A percentile compares a stretch with the other conserved stretches of the same genome.
Evolutionary conservation across 2,113 vertebrate species (phyloP).

Genomic region (Gambusia affinis): DNA sequence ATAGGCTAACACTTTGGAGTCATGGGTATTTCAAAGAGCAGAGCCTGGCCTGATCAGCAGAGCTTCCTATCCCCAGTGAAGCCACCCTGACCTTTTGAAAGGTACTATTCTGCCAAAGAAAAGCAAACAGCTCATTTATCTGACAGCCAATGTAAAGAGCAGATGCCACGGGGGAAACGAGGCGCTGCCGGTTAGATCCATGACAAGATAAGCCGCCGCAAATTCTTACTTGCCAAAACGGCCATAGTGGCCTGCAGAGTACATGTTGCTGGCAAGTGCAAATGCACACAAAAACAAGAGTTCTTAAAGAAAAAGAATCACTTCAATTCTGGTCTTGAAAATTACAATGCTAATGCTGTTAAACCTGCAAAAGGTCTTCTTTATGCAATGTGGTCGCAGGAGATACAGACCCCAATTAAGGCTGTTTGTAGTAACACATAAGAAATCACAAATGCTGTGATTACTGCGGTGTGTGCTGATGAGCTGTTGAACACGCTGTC

Average conservation of each 20-base stretch:
- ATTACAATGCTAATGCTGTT: constrained; percentile 41
- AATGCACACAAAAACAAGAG: background rate
- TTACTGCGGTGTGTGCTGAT: constrained; percentile 45
- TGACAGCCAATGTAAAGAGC: constrained; percentile 65
- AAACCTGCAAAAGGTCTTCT: constrained; percentile 39
- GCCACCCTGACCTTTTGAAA: constrained; percentile 70
- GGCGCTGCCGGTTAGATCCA: constrained; percentile 27
- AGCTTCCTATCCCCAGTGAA: constrained; percentile 39
- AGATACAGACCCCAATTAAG: constrained; percentile 55
- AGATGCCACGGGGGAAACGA: constrained; percentile 45
- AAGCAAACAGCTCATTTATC: constrained; percentile 77
- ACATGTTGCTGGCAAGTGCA: constrained; percentile 11
- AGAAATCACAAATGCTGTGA: constrained; percentile 62
- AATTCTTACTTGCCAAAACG: constrained; percentile 8
- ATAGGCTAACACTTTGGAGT: constrained; percentile 41
- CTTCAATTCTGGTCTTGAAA: constrained; percentile 9
- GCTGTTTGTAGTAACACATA: constrained; percentile 47
- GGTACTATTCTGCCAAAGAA: constrained; percentile 63
- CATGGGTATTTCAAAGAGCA: constrained; percentile 28
- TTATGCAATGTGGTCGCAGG: constrained; percentile 2
- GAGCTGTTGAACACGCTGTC: constrained; percentile 33
- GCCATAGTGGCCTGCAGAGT: background rate
- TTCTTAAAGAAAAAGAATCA: constrained; percentile 6
- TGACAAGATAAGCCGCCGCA: constrained; percentile 37
- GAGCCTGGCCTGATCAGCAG: constrained; percentile 22